phyloP scores from a whole-genome alignment of 2,888 invertebrate genomes.

The Agrochola circellaris region DNA sequence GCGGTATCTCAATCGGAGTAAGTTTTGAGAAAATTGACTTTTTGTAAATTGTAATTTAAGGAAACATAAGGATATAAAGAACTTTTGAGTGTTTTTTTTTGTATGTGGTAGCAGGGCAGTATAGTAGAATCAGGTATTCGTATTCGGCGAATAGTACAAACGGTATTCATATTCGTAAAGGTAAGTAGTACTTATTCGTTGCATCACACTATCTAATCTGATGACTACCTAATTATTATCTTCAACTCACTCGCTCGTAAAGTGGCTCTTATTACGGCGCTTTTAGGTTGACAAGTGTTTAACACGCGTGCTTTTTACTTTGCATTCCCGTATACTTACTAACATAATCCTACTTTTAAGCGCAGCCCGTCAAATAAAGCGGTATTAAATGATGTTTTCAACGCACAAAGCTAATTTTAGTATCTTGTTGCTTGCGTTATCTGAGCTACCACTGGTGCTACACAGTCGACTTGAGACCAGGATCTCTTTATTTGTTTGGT shows the following conservation, averaged over 20 bases:
- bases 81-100: too few relatives aligned
- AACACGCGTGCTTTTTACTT: neutral
- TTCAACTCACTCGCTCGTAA: neutral
- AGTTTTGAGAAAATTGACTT: too few relatives aligned
- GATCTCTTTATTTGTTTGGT: constrained; percentile 84
- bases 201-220: too few relatives aligned
- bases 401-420: constrained; percentile 64
- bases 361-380: neutral
- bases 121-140: too few relatives aligned
- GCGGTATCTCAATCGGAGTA: too few relatives aligned
- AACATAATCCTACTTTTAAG: neutral
- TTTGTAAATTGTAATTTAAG: too few relatives aligned
- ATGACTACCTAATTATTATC: constrained; percentile 3
- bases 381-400: constrained; percentile 32
- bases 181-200: too few relatives aligned
- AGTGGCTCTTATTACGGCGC: neutral
- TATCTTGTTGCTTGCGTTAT: constrained; percentile 77
- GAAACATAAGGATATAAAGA: too few relatives aligned
- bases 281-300: too few relatives aligned
- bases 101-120: too few relatives aligned
- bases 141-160: too few relatives aligned
- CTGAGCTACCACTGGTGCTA: constrained; percentile 83
- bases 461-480: constrained; percentile 78
- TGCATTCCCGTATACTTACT: neutral
- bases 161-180: too few relatives aligned